These are phyloP conservation scores for Gila robusta DNA, from an alignment of 2,797 vertebrate species.

Conservation along the genomic window DNA sequence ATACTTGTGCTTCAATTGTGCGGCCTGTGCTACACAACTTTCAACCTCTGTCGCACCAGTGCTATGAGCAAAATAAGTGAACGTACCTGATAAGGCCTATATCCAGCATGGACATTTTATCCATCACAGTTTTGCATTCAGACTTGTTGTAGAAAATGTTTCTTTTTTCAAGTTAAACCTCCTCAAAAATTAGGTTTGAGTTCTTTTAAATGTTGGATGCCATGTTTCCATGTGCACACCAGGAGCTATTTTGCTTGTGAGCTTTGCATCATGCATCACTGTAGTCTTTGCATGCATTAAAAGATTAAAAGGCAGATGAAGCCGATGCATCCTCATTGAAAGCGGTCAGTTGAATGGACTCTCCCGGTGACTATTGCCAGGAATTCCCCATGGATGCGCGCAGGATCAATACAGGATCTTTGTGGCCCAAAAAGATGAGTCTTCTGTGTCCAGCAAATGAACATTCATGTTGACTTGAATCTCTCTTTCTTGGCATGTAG, in stretches of 20 bases:
- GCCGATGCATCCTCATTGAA: conserved; percentile 19
- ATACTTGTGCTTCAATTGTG: too few relatives aligned
- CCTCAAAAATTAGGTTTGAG: neutral
- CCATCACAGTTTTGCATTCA: neutral
- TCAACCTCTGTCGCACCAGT: too few relatives aligned
- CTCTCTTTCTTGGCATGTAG: neutral
- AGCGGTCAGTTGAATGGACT: neutral
- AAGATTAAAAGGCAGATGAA: neutral
- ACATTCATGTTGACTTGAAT: conserved; percentile 12
- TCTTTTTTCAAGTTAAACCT: neutral
- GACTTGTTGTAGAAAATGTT: neutral
- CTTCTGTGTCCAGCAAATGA: conserved; percentile 22
- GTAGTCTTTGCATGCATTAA: conserved; percentile 20
- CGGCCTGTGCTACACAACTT: too few relatives aligned
- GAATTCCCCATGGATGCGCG: conserved; percentile 12
- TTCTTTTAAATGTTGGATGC: neutral
- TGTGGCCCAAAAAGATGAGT: conserved; percentile 3
- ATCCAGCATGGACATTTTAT: too few relatives aligned
- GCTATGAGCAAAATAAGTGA: too few relatives aligned
- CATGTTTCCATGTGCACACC: neutral
- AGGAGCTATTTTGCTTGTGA: neutral
- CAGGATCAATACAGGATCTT: conserved; percentile 27
- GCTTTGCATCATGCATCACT: neutral
- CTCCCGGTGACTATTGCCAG: neutral
- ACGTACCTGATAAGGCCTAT: too few relatives aligned